Evolutionary conservation across 1,140 invertebrate genomes (phyloP).

Genomic region (Hylyphantes graminicola): DNA sequence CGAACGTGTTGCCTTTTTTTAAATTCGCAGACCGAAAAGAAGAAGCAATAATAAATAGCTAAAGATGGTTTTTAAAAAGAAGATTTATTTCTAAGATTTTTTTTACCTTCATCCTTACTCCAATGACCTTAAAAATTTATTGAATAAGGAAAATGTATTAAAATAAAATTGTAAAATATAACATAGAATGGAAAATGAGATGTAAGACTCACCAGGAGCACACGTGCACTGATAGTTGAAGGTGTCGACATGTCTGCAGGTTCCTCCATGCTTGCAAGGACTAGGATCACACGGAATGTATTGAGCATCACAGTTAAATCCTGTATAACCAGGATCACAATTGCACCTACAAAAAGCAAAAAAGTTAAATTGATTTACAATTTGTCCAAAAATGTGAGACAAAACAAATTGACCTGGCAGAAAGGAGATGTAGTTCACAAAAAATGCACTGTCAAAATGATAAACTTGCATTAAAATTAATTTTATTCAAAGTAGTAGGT

Average conservation of each 20-base stretch:
- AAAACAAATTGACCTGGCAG: no score
- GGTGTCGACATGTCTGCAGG: conserved; percentile 79
- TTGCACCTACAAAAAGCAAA: conserved; percentile 74
- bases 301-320: conserved; percentile 87
- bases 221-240: conserved; percentile 87
- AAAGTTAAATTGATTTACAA: no score
- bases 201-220: conserved; percentile 73
- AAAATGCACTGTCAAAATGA: no score
- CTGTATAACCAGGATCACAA: conserved; percentile 88
- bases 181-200: no score
- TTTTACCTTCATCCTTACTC: background rate
- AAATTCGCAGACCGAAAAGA: no score
- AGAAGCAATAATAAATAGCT: background rate
- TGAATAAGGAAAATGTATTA: background rate
- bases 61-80: background rate
- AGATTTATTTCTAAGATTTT: background rate
- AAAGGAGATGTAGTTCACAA: no score
- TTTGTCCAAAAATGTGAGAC: no score
- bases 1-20: no score
- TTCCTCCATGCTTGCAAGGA: conserved; percentile 89
- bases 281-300: conserved; percentile 91
- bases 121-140: background rate
- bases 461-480: no score
- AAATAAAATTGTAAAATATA: background rate
- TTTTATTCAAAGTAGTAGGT: no score